Base-by-base conservation (phyloP, 2,888 invertebrate genomes). In the Aspidiotus rigidus region DNA sequence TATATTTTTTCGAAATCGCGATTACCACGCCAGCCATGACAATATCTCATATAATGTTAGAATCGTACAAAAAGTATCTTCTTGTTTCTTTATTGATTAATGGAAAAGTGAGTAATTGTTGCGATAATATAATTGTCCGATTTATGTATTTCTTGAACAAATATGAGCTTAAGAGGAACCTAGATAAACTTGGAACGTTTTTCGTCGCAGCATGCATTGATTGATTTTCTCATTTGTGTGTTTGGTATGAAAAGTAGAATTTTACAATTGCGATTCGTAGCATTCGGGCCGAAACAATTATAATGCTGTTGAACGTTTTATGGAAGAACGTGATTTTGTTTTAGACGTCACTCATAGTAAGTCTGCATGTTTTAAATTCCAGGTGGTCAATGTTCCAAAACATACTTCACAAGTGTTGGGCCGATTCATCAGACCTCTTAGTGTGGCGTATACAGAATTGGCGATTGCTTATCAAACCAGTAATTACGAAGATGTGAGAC, bases 1-100 rank as follows among this genome's bases (percentile, higher is more conserved):
- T 95, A 72, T 96, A 94, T 79, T 96, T 93, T 80, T 94, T 93
- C 79, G 96, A 97, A 85, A 93, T 95, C 16, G 94, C 90, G 70
- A 87, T 95, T 71, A 94, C 94, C 40, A 94, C 94, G n/a, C 96
- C 96, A 5, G 90, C 93, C 42, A 85, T 89, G 81, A 91, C 92
- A 53, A 91, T 97, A 71, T 96, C 96, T 71, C 93, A 95, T 78
- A 93, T 98, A 72, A 96, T 97, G 94, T 81, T 98, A 71, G 97
- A 97, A 80, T 89, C 96, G 13, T 97, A 96, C 79, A 97, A 97
- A 80, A 98, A 98, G 79, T 96, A 90, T 77, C 89, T 96, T 75
- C 82, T 98, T 73, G 89, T 97, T 53, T 93, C 94, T 54, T 83
- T 96, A 70, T 90, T 97, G 76, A 80, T 93, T 71, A 87, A 93